Evolutionary conservation across 2,888 invertebrate genomes (phyloP).

Genomic region (Lapara coniferarum): DNA sequence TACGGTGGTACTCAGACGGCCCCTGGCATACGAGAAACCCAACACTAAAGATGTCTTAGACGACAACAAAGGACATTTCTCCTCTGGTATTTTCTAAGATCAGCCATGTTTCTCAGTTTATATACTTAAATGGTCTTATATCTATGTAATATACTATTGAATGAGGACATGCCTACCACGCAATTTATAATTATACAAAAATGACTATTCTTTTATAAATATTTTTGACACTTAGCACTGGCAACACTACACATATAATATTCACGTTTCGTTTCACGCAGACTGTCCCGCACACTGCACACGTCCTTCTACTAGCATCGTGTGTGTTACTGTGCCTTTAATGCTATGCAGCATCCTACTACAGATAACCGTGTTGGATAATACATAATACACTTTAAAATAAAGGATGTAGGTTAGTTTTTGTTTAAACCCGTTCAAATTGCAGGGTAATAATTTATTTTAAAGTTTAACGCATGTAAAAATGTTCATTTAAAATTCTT

Average conservation of each 20-base stretch:
- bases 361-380: not conserved
- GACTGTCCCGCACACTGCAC: not conserved
- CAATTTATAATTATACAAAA: too few relatives aligned
- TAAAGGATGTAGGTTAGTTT: not conserved
- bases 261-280: not conserved
- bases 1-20: too few relatives aligned
- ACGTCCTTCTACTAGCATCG: not conserved
- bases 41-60: too few relatives aligned
- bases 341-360: not conserved
- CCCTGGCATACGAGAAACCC: too few relatives aligned
- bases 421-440: not conserved
- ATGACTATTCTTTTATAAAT: not conserved
- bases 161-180: too few relatives aligned
- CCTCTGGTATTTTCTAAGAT: too few relatives aligned
- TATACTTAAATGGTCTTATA: too few relatives aligned
- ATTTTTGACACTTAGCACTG: not conserved
- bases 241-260: not conserved
- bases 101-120: too few relatives aligned
- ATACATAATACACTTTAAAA: not conserved
- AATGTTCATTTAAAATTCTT: constrained; percentile 1
- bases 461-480: not conserved
- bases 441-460: constrained; percentile 14
- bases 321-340: not conserved
- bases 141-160: too few relatives aligned
- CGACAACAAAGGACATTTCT: too few relatives aligned